A percentile compares a stretch with the other conserved stretches of the same genome.
phyloP scores from a whole-genome alignment of 2,888 invertebrate genomes.

The Blera fallax region DNA sequence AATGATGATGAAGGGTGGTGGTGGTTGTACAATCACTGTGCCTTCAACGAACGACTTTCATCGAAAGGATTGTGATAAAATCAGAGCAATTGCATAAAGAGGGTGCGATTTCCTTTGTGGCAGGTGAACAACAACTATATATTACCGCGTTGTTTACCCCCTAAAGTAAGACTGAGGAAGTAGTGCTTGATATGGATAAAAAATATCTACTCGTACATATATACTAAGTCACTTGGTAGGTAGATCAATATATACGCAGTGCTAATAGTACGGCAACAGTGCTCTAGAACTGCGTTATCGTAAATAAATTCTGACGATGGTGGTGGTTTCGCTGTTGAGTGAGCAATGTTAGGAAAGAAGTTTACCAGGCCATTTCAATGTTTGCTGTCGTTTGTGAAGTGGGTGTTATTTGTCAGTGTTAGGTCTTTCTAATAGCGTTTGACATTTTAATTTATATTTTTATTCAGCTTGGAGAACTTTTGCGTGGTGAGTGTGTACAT shows the following conservation, averaged over 20 bases:
- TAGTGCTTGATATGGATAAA: background rate
- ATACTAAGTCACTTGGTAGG: slow-evolving; percentile 1
- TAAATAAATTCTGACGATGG: slow-evolving; percentile 42
- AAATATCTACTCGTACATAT: background rate
- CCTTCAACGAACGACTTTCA: slow-evolving; percentile 31
- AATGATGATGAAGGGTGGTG: slow-evolving; percentile 10
- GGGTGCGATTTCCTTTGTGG: slow-evolving; percentile 59
- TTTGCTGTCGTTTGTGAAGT: background rate
- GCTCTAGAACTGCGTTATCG: slow-evolving; percentile 42
- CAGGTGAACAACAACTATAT: slow-evolving; percentile 41
- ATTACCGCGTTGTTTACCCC: slow-evolving; percentile 19
- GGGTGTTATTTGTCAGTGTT: slow-evolving; percentile 6
- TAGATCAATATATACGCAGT: slow-evolving; percentile 64
- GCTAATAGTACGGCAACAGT: slow-evolving; percentile 55
- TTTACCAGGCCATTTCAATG: slow-evolving; percentile 26
- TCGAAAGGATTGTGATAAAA: slow-evolving; percentile 59
- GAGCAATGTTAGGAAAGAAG: background rate
- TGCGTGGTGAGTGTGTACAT: background rate
- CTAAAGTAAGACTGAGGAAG: background rate
- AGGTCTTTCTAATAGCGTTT: background rate
- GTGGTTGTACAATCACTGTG: slow-evolving; percentile 14
- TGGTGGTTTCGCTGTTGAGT: background rate
- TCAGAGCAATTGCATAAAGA: slow-evolving; percentile 59
- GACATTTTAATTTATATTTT: slow-evolving; percentile 7
- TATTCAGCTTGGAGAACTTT: background rate